Base-by-base conservation (phyloP, 2,113 vertebrate species). In the Microcebus ravelobensis region DNA sequence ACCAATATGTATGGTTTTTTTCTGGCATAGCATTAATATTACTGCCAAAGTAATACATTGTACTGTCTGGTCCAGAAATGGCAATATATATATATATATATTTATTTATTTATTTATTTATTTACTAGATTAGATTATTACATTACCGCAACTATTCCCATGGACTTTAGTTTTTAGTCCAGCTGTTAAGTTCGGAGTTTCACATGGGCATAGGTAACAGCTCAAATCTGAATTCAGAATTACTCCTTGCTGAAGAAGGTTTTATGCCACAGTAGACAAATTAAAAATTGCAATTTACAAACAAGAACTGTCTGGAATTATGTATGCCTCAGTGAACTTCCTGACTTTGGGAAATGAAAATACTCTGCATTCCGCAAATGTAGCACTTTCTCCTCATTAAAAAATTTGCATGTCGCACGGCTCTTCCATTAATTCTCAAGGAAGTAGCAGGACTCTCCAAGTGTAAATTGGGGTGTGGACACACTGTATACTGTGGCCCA, bases 301-400 rank as follows among this genome's bases (percentile, higher is more conserved):
- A 87, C 42, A 87, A 94, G 73, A 82, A 77, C 89, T 83, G 50
- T 42, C 67, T 81, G 29, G 83, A 87, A 95, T 87, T 82, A 77
- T 81, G 77, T 96, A 67, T 94, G 87, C 90, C 92, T 90, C 57
- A 91, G 57, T 96, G 86, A 93, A 96, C 88, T 93, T 92, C 83
- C 93, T 94, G 94, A 93, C 93, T 94, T 92, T 52, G 27, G 79
- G 84, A 97, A 96, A 97, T 91, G 84, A 94, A 96, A 97, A 94
- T 82, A 63, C 80, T 97, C 39, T 55, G 74, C 83, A 84, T 87
- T 84, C 95, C 94, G 91, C 93, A 96, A 95, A 87, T 68, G 96
- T 96, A 95, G 94, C 95, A 86, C 90, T 97, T 96, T 79, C 50
- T 81, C 39, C 89, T 94, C 94, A 95, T 97, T 96, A 97, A 97